Evolutionary conservation across 2,888 invertebrate species (phyloP), one percentile per base, ranked within the genome.

Genomic region (Capitulum mitella): DNA sequence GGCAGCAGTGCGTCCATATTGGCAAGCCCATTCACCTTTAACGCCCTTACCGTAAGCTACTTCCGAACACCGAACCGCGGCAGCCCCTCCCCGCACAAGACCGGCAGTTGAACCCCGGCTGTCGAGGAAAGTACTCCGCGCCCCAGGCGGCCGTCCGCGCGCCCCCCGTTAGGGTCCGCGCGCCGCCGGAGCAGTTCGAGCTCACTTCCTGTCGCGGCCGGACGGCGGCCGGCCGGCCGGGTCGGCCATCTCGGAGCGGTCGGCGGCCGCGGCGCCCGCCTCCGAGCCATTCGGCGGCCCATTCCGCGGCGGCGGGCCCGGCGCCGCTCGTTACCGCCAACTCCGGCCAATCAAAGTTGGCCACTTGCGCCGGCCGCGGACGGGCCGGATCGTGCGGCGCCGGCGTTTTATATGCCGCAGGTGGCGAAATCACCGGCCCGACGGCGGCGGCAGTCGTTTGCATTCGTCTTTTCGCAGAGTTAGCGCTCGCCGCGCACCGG

Each of bases 271-370:
- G 16, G 51, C 8, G 10, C 29, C 58, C 8, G 70, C 40, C 14
- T 26, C 70, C 26, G 26, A 26, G 22, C 70, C 29, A 37, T 29
- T 26, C 40, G 26, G 40, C 37, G 8, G 37, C 34, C 70, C 26
- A 26, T 40, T n/a, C 70, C 10, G 22, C 12, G 70, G 26, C 70
- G 40, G 19, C 26, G 10, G 22, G 22, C 26, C 70, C 40, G 70
- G 22, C 37, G n/a, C 26, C 70, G 70, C 37, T n/a, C 64, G 37
- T 70, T 70, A 40, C 70, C 40, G 22, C 40, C 70, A n/a, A 40
- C 40, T 70, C 70, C 37, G 70, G 70, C 70, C 70, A 70, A 70
- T 70, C 70, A 70, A 70, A 70, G 70, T 70, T 70, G 70, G 70
- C 70, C 70, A 70, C 37, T 70, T 40, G 70, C 5, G 37, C 29